Conservation (phyloP, 1,140 invertebrate species). For the Hydropsyche tenuis region DNA sequence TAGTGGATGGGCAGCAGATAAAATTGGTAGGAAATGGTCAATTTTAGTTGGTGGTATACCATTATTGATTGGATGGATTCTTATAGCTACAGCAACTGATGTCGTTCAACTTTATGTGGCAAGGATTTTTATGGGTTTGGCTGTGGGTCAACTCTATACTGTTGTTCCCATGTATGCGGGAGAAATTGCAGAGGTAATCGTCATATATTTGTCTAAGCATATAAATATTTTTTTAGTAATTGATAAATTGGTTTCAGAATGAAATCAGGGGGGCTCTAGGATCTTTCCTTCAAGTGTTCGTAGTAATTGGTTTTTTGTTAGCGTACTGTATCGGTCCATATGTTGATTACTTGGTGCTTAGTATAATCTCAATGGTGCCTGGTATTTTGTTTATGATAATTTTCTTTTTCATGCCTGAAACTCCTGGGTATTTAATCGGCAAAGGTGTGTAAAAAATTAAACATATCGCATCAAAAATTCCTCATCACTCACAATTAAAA, state of each 20-base stretch:
- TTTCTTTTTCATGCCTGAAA: slow-evolving; percentile 83
- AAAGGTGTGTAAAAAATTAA: too few species aligned
- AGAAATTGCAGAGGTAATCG: too few species aligned
- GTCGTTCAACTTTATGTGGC: slow-evolving; percentile 74
- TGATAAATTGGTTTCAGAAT: too few species aligned
- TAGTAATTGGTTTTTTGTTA: slow-evolving; percentile 75
- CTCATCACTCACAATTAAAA: too few species aligned
- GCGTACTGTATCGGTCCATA: slow-evolving; percentile 72
- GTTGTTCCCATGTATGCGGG: slow-evolving; percentile 81
- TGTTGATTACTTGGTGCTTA: slow-evolving; percentile 66
- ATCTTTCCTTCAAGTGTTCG: slow-evolving; percentile 78
- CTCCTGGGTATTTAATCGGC: slow-evolving; percentile 67
- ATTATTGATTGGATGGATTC: slow-evolving; percentile 76
- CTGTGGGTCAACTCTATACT: slow-evolving; percentile 76
- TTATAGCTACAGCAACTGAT: slow-evolving; percentile 73
- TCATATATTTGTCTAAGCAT: too few species aligned
- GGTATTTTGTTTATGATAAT: slow-evolving; percentile 71
- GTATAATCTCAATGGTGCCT: slow-evolving; percentile 69
- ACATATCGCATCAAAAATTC: too few species aligned
- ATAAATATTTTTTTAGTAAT: too few species aligned
- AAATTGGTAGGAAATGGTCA: slow-evolving; percentile 75
- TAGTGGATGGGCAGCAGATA: slow-evolving; percentile 71
- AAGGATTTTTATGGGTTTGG: slow-evolving; percentile 76
- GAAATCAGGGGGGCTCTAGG: slow-evolving; percentile 80
- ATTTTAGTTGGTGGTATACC: slow-evolving; percentile 75